A percentile compares a stretch with the other conserved stretches of the same genome.
phyloP scores from a whole-genome alignment of 2,888 invertebrate genomes.

The Tetramorium bicarinatum region DNA sequence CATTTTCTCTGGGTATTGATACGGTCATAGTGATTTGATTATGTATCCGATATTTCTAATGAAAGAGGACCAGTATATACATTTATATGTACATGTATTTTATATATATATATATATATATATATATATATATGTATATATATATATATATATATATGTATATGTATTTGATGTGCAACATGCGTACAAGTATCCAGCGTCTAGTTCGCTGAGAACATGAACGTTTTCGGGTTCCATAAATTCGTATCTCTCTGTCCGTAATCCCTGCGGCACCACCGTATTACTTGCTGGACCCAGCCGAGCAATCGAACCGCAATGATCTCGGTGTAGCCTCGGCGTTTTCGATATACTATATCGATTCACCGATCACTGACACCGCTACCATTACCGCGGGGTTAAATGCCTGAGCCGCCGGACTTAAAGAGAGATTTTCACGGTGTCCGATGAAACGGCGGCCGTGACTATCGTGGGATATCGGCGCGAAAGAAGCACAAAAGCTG shows the following conservation, averaged over 20 bases:
- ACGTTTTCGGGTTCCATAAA: conserved; percentile 70
- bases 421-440: conserved; percentile 65
- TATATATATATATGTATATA: background rate
- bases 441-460: conserved; percentile 52
- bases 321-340: conserved; percentile 59
- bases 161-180: background rate
- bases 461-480: conserved; percentile 42
- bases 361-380: conserved; percentile 67
- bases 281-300: conserved; percentile 69
- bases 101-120: background rate
- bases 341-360: conserved; percentile 67
- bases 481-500: conserved; percentile 45
- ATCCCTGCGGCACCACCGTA: conserved; percentile 71
- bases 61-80: conserved; percentile 20
- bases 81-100: background rate
- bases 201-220: conserved; percentile 57
- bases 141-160: background rate
- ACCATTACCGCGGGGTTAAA: conserved; percentile 66
- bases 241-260: conserved; percentile 70
- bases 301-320: conserved; percentile 72
- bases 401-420: conserved; percentile 71
- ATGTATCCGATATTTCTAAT: conserved; percentile 47
- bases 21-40: conserved; percentile 36
- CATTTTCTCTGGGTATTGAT: conserved; percentile 41
- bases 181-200: conserved; percentile 12